phyloP scores from a whole-genome alignment of 1,140 invertebrate genomes.

The Pseudomyrmex gracilis region DNA sequence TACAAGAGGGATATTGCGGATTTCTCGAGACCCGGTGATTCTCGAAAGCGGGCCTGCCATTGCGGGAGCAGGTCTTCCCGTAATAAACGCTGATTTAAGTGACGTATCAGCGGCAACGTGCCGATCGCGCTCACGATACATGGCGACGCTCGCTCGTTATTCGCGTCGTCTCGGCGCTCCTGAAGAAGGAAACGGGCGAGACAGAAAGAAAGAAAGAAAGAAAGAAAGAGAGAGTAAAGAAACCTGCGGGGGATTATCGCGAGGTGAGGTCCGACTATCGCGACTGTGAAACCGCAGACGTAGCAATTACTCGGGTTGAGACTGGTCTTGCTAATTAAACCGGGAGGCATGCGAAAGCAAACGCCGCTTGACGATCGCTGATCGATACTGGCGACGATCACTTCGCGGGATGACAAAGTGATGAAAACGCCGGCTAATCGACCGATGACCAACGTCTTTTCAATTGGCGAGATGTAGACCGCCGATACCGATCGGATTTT shows the following conservation, averaged over 20 bases:
- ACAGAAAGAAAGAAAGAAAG: not conserved
- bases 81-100: conserved; percentile 75
- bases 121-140: conserved; percentile 58
- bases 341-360: conserved; percentile 25
- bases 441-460: not conserved
- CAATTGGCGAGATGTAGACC: conserved; percentile 11
- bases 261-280: conserved; percentile 31
- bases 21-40: not conserved
- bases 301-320: conserved; percentile 55
- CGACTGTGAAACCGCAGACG: conserved; percentile 64
- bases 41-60: conserved; percentile 58
- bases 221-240: not conserved
- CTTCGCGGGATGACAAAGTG: conserved; percentile 20
- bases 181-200: conserved; percentile 5
- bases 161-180: conserved; percentile 18
- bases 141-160: conserved; percentile 59
- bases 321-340: conserved; percentile 57
- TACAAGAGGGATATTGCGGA: not conserved
- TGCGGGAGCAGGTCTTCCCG: conserved; percentile 29
- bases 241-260: conserved; percentile 28
- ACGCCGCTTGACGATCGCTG: conserved; percentile 13
- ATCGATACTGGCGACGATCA: not conserved
- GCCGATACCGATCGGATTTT: not conserved
- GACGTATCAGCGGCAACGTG: conserved; percentile 65
- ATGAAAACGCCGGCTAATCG: conserved; percentile 32